Base-by-base conservation (phyloP, 2,797 vertebrate genomes). In the Alosa sapidissima region DNA sequence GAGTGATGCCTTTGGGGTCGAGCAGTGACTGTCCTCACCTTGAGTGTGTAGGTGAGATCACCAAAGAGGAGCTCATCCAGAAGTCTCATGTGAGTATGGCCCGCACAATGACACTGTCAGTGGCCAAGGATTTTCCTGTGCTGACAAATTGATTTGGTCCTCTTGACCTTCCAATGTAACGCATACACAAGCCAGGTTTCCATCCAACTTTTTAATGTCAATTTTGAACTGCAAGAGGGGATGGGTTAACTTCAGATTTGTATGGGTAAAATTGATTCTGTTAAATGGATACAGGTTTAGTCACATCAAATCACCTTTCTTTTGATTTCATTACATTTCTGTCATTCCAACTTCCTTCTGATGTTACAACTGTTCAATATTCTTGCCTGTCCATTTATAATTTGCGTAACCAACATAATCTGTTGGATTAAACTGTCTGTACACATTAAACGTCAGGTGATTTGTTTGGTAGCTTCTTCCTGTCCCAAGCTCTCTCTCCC, bases 21-120 rank as follows among this genome's bases (percentile, higher is more conserved):
- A 91, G 93, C 93, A 95, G 94, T 89, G 96, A 97, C 89, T 99
- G 98, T 89, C 95, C 95, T 60, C 98, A 99, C 93, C 94, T 99
- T 95, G 97, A 98, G 91, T 98, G 97, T 0, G 97, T 99, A 91
- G 98, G 98, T 65, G 98, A 99, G 92, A 97, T 99, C 92, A 99
- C 98, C 52, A 99, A 99, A 92, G 98, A 99, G 89, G 97, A 99
- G 83, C 95, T 99, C 83, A 99, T 99, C 91, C 95, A 98, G 89
- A 99, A 99, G 89, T 99, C 98, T 87, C 97, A 98, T 81, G 98
- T 99, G 92, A 98, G 98, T 96, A 55, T 72, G 68, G 68, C 24
- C 33, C 2, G 33, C 28, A 36, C 10, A 68, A 10, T 36, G 3
- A 36, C 65, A 11, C 3, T 33, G 36, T 68, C 28, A 68, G 9